phyloP scores from a whole-genome alignment of 1,140 invertebrate genomes.

The Brachystomella parvula region DNA sequence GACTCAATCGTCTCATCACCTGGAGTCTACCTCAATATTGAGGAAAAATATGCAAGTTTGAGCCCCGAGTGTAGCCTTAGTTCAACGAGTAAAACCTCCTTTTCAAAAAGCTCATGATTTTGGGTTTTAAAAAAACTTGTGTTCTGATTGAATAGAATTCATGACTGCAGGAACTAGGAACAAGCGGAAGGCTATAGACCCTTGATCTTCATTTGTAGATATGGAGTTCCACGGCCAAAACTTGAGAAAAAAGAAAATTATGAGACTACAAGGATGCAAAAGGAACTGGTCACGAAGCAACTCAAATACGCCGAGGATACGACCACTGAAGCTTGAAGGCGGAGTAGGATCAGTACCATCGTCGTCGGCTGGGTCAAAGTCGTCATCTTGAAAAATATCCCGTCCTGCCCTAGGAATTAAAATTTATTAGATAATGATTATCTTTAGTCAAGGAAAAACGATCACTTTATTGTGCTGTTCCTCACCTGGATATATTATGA shows the following conservation, averaged over 20 bases:
- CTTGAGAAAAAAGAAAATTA: background rate
- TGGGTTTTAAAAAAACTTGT: no score
- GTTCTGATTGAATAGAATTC: no score
- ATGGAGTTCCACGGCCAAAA: background rate
- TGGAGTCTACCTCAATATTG: no score
- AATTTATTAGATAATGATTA: background rate
- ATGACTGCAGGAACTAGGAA: no score
- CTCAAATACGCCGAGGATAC: background rate
- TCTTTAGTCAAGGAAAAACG: background rate
- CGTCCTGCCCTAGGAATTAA: background rate
- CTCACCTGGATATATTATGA: slow-evolving; percentile 41
- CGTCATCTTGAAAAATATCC: background rate
- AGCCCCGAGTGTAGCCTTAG: no score
- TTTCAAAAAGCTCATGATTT: no score
- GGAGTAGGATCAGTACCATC: background rate
- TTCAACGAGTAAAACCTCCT: no score
- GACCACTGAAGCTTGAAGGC: background rate
- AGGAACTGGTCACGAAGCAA: background rate
- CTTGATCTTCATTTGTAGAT: background rate
- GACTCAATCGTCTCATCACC: no score
- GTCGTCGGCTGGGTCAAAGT: background rate
- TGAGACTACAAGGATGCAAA: background rate
- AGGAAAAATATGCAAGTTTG: no score
- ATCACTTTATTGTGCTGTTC: background rate
- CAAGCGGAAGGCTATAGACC: background rate